Evolutionary conservation across 2,888 invertebrate genomes (phyloP).

Genomic region (Cheilosia soror): DNA sequence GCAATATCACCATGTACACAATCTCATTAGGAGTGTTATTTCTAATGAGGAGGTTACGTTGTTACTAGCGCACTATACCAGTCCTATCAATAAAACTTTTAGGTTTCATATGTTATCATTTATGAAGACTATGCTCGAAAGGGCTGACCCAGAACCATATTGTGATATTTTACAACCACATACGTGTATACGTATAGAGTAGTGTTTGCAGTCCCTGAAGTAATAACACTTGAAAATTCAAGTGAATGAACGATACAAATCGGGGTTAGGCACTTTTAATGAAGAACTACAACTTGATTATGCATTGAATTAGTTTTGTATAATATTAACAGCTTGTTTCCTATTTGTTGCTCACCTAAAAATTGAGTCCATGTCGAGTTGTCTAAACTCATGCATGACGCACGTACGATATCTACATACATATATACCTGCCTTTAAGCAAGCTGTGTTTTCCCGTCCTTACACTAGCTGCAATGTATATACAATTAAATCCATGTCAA

Average conservation of each 20-base stretch:
- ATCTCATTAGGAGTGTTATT: too few relatives aligned
- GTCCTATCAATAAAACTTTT: too few relatives aligned
- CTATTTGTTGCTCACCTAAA: conserved; percentile 11
- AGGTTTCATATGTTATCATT: too few relatives aligned
- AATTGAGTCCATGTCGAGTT: not conserved
- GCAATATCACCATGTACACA: too few relatives aligned
- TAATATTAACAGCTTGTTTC: conserved; percentile 10
- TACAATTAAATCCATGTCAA: conserved; percentile 42
- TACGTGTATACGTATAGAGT: not conserved
- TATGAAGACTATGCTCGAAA: too few relatives aligned
- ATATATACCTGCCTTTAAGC: not conserved
- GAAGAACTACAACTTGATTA: conserved; percentile 24
- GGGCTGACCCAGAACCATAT: not conserved
- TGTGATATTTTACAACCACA: not conserved
- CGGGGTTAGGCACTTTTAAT: conserved; percentile 17
- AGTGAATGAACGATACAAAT: conserved; percentile 1
- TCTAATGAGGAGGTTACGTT: too few relatives aligned
- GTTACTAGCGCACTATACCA: too few relatives aligned
- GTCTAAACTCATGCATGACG: not conserved
- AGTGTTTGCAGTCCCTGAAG: not conserved
- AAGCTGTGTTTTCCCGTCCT: conserved; percentile 6
- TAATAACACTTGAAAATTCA: not conserved
- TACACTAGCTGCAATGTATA: not conserved
- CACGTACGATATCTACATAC: not conserved
- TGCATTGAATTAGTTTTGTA: not conserved